Evolutionary conservation across 2,113 vertebrate species (phyloP).

Genomic region (Plestiodon gilberti): DNA sequence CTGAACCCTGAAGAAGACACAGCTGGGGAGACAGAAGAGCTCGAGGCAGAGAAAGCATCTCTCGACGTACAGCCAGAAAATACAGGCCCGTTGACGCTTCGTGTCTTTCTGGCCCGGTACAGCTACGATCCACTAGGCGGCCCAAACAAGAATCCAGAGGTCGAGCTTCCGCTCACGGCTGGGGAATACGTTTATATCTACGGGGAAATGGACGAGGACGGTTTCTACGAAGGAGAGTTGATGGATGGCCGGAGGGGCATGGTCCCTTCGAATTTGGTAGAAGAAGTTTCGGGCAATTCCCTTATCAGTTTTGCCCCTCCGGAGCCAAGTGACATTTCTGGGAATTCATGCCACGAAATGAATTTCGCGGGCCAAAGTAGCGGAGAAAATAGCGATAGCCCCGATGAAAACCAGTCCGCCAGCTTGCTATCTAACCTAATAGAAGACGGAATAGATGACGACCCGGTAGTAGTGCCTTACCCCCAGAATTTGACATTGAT

Average conservation of each 20-base stretch:
- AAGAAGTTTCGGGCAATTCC: constrained; percentile 83
- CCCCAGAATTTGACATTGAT: constrained; percentile 84
- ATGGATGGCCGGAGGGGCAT: constrained; percentile 84
- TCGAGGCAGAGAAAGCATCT: constrained; percentile 76
- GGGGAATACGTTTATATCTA: constrained; percentile 84
- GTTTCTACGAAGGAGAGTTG: constrained; percentile 88
- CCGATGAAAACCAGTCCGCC: constrained; percentile 60
- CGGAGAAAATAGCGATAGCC: constrained; percentile 59
- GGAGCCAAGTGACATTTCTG: constrained; percentile 72
- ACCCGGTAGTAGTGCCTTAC: constrained; percentile 79
- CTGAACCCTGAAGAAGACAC: constrained; percentile 81
- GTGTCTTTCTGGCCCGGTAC: constrained; percentile 83
- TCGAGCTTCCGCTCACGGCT: constrained; percentile 81
- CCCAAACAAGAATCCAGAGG: constrained; percentile 83
- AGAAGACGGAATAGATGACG: constrained; percentile 78
- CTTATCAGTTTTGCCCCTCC: constrained; percentile 68
- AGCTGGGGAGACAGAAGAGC: constrained; percentile 82
- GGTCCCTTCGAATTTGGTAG: constrained; percentile 83
- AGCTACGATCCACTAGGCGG: constrained; percentile 85
- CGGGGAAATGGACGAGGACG: constrained; percentile 83
- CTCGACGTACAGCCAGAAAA: constrained; percentile 67
- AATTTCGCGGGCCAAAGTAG: constrained; percentile 81
- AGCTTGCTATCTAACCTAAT: constrained; percentile 77
- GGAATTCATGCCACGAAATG: constrained; percentile 76
- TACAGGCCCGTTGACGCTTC: constrained; percentile 75